Percentiles rank a stretch among this genome's conserved stretches.
Evolutionary conservation across 2,888 invertebrate genomes (phyloP).

Genomic region (Drosophila pseudotakahashii): DNA sequence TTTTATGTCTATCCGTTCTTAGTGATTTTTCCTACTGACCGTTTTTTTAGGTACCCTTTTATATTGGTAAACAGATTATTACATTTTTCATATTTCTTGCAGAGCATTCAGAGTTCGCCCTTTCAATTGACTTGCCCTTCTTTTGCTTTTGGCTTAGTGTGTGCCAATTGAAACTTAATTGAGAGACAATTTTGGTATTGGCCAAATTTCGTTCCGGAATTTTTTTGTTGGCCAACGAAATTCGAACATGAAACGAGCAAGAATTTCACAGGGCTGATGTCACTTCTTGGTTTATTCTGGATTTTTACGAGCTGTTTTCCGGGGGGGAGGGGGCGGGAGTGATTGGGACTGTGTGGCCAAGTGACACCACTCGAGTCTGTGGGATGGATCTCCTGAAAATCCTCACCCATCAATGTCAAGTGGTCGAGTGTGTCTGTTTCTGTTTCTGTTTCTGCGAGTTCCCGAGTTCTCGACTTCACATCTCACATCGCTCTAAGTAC

Average conservation of each 20-base stretch:
- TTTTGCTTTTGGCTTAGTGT: slow-evolving; percentile 32
- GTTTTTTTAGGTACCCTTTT: too few relatives aligned
- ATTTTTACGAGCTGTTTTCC: slow-evolving; percentile 42
- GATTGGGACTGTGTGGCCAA: not conserved
- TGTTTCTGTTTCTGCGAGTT: slow-evolving; percentile 5
- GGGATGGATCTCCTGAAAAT: slow-evolving; percentile 6
- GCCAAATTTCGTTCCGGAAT: slow-evolving; percentile 28
- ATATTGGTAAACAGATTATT: too few relatives aligned
- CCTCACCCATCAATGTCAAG: slow-evolving; percentile 45
- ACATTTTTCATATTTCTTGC: too few relatives aligned
- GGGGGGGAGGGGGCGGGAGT: slow-evolving; percentile 10
- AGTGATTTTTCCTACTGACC: too few relatives aligned
- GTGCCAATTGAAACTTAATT: slow-evolving; percentile 66
- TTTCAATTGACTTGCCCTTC: not conserved
- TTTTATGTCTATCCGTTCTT: too few relatives aligned
- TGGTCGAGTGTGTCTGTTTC: slow-evolving; percentile 25
- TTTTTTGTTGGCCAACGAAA: slow-evolving; percentile 19
- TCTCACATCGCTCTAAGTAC: slow-evolving; percentile 30
- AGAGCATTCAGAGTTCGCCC: slow-evolving; percentile 3
- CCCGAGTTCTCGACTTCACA: slow-evolving; percentile 21
- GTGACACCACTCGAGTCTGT: slow-evolving; percentile 20
- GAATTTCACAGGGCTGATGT: slow-evolving; percentile 63
- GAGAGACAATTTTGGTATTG: slow-evolving; percentile 51
- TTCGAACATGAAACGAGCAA: slow-evolving; percentile 16
- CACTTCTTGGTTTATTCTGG: slow-evolving; percentile 40